Base-by-base conservation (phyloP, 1,140 invertebrate genomes). In the Chironomus striatipennis region DNA sequence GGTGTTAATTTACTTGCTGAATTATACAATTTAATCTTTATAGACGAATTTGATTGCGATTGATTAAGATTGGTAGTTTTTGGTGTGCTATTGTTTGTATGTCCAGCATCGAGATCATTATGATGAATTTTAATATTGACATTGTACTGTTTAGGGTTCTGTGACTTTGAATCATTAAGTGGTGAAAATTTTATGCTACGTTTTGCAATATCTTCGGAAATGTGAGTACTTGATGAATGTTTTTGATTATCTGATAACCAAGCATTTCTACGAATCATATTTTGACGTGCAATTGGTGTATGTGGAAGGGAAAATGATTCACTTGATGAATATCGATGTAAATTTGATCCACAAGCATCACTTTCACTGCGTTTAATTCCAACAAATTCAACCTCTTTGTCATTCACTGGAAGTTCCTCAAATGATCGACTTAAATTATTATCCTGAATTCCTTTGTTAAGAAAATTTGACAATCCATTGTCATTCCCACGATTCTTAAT, bases 211-310 rank as follows among this genome's bases (percentile, higher is more conserved):
- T 70, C 65, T 20, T 70, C 65, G 18, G 65, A 70, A 21, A 20
- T 18, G 4, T n/a, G n/a, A 18, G 8, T 67, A 18, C n/a, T 21
- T 20, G 17, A 4, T 1, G 17, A 8, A 70, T 17, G n/a, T 21
- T 20, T 70, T 21, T 17, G 0, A 10, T 74, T 15, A 47, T 75
- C 47, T 18, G 75, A 74, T 43, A 75, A 34, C 75, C 75, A 75
- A 20, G 75, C 73, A 74, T 42, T 74, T 6, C 73, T 47, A 43
- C 75, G 75, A 64, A 75, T 73, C 47, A 73, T 74, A 74, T 75
- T 75, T 42, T 74, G 73, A 6, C 75, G 47, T 18, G 75, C 75
- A 21, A 75, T 75, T 12, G 73, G 73, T 20, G 64, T 74, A 15
- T 74, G 15, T 42, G 75, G 75, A 10, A 75, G n/a, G 2, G 73